phyloP scores from a whole-genome alignment of 1,140 invertebrate genomes.

The Acarapis woodi region DNA sequence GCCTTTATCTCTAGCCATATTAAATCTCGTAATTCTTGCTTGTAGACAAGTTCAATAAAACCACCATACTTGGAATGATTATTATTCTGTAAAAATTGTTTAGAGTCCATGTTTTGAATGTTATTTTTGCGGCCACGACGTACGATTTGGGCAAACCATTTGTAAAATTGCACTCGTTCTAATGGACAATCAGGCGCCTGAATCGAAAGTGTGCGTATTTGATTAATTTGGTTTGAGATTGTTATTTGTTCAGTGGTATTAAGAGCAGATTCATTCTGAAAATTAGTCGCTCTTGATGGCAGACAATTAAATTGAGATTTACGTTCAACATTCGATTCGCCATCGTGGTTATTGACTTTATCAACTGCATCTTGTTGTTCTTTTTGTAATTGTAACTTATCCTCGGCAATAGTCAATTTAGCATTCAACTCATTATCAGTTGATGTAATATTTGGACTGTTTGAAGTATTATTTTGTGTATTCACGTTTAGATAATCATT shows the following conservation, averaged over 20 bases:
- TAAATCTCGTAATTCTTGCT: slow-evolving; percentile 1
- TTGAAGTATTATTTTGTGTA: too few species aligned
- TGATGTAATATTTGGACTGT: too few species aligned
- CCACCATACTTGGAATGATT: background rate
- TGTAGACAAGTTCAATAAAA: slow-evolving; percentile 1
- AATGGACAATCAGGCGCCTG: background rate
- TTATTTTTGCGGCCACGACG: background rate
- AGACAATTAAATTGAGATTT: slow-evolving; percentile 1
- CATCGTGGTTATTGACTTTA: background rate
- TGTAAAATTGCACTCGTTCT: background rate
- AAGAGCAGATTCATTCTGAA: too few species aligned
- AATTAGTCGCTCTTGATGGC: background rate
- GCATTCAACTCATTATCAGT: too few species aligned
- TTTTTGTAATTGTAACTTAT: too few species aligned
- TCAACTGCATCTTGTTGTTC: too few species aligned
- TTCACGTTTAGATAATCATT: too few species aligned
- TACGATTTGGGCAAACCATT: background rate
- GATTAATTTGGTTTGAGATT: too few species aligned
- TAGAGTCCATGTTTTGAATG: too few species aligned
- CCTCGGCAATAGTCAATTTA: too few species aligned
- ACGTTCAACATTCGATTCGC: background rate
- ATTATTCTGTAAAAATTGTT: background rate
- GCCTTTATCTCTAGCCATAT: slow-evolving; percentile 1
- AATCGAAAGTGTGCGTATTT: background rate
- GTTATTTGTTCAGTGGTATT: too few species aligned